phyloP scores from a whole-genome alignment of 2,113 vertebrate species.

The Ariopsis seemanni region DNA sequence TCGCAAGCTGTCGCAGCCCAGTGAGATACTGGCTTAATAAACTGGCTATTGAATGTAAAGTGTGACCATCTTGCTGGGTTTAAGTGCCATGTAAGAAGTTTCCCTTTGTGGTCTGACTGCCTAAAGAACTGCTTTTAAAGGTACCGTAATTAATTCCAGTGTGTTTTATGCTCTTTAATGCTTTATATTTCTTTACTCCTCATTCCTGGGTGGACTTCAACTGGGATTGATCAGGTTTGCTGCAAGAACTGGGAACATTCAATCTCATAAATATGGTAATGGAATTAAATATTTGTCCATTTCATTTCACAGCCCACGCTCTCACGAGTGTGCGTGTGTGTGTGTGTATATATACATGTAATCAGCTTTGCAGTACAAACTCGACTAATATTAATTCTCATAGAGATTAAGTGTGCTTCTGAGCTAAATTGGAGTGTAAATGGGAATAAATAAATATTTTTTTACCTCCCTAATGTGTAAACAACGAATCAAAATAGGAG shows the following conservation, averaged over 20 bases:
- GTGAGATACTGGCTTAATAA: too few species aligned
- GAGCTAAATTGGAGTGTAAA: not conserved
- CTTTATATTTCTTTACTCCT: not conserved
- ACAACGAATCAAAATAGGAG: not conserved
- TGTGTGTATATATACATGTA: not conserved
- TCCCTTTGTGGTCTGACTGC: not conserved
- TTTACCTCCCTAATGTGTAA: not conserved
- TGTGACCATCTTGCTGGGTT: not conserved
- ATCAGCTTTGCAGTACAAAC: conserved; percentile 8
- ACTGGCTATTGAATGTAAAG: not conserved
- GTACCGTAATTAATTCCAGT: not conserved
- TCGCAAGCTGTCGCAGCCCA: too few species aligned
- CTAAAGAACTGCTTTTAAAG: not conserved
- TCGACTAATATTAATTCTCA: not conserved
- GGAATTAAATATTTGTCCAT: not conserved
- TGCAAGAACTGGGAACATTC: not conserved
- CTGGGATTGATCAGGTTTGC: not conserved
- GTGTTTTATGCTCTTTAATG: too few species aligned
- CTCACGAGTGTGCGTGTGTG: not conserved
- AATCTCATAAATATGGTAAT: not conserved
- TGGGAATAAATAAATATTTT: not conserved
- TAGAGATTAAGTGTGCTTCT: not conserved
- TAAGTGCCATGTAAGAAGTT: not conserved
- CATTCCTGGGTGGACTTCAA: not conserved
- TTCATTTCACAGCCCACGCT: not conserved